Evolutionary conservation across 2,888 invertebrate species (phyloP).

Genomic region (Phytoseiulus persimilis): DNA sequence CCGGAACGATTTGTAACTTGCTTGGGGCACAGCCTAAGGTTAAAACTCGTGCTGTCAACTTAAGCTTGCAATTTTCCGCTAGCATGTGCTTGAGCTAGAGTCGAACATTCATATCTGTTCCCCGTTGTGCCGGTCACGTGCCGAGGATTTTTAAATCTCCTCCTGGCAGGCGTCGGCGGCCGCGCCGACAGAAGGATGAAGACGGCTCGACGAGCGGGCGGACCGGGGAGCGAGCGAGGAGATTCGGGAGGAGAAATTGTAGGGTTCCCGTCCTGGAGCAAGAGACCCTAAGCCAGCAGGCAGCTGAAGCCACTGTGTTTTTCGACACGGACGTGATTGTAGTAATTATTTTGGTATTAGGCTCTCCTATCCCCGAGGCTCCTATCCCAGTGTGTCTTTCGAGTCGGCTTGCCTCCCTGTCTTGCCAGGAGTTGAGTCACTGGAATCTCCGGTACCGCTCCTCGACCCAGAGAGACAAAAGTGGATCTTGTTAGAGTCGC

Average conservation of each 20-base stretch:
- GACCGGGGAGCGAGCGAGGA: too few relatives aligned
- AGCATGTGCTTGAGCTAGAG: slow-evolving; percentile 29
- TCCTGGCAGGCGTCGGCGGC: neutral
- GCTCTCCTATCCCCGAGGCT: neutral
- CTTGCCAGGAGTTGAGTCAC: slow-evolving; percentile 23
- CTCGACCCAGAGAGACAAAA: neutral
- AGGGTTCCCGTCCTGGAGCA: neutral
- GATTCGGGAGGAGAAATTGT: neutral
- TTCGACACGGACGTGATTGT: slow-evolving; percentile 39
- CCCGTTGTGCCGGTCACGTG: slow-evolving; percentile 28
- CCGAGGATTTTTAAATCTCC: slow-evolving; percentile 32
- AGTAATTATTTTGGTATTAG: slow-evolving; percentile 39
- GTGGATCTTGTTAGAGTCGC: neutral
- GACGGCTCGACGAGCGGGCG: neutral
- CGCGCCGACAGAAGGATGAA: neutral
- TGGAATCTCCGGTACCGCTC: slow-evolving; percentile 11
- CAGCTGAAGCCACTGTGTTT: slow-evolving; percentile 21
- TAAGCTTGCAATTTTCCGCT: slow-evolving; percentile 30
- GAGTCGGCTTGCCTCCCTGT: neutral
- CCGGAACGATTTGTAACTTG: neutral
- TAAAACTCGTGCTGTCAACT: neutral
- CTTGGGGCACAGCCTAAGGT: neutral
- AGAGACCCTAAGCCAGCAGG: neutral
- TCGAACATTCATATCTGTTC: slow-evolving; percentile 36
- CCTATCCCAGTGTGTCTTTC: neutral